A percentile compares a stretch with the other conserved stretches of the same genome.
Evolutionary conservation across 2,797 vertebrate species (phyloP).

Genomic region (Glossophaga mutica): DNA sequence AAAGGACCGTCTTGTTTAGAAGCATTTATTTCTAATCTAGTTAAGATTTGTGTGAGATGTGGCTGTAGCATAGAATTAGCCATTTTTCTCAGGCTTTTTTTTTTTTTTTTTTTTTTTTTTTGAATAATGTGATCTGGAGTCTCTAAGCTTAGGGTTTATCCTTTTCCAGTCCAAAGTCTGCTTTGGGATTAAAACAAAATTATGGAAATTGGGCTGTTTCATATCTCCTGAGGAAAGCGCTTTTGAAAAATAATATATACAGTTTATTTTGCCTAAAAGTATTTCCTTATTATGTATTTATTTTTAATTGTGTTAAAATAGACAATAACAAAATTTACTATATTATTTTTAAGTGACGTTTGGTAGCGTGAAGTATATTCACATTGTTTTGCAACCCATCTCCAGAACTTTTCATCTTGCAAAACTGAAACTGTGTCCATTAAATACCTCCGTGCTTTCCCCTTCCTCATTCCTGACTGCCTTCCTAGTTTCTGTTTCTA

Average conservation of each 20-base stretch:
- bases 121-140: background rate
- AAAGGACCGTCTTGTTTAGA: conserved; percentile 69
- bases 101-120: background rate
- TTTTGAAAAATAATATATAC: background rate
- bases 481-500: background rate
- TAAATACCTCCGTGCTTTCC: background rate
- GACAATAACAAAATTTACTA: background rate
- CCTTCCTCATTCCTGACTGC: background rate
- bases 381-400: background rate
- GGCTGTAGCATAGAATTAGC: background rate
- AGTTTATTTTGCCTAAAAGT: conserved; percentile 11
- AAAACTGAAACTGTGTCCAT: background rate
- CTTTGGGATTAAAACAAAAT: background rate
- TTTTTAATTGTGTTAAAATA: background rate
- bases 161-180: background rate
- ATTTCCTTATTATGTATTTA: background rate
- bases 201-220: background rate
- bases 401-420: background rate
- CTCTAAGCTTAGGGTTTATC: background rate
- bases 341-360: background rate
- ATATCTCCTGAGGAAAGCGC: background rate
- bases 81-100: background rate
- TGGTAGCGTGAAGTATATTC: background rate
- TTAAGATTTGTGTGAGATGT: conserved; percentile 65
- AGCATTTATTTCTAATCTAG: background rate